Evolutionary conservation across 2,888 invertebrate species (phyloP), one percentile per base, ranked within the genome.

Genomic region (Eristalis arbustorum): DNA sequence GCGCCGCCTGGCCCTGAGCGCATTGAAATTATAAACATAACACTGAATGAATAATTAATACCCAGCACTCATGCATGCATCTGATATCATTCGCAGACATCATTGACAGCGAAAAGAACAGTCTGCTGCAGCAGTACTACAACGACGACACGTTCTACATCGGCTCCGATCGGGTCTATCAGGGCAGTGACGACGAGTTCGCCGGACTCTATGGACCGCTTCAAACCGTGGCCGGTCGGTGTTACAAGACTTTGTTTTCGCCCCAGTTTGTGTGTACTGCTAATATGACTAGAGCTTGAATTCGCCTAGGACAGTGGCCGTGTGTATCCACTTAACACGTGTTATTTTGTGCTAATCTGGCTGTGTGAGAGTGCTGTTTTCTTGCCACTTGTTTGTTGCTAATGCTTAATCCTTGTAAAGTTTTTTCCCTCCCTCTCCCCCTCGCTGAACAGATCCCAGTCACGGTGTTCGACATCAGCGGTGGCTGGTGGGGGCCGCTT

Each of bases 101-200:
- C 22, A 92, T 92, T 88, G 91, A 92, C 79, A 88, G 89, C 69
- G 92, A 92, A 89, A 91, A 91, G 63, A 92, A 90, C 89, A 91
- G 90, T 78, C 80, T 91, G 78, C 89, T 92, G 87, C 92, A 93
- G 77, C 92, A 93, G 82, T 92, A 91, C 88, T 92, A 90, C 88
- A 92, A 91, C 88, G 92, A 92, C 68, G 92, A 93, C 69, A 90
- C 92, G 80, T 92, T 92, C 88, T 91, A 92, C 88, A 91, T 93
- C 80, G 90, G 91, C 73, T 90, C 92, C 59, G 92, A 92, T 90
- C 92, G 93, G 42, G 90, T 93, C 22, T 93, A 92, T 88, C 93
- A 92, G 88, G 91, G 92, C 67, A 91, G 90, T 63, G 92, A 92
- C 71, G 92, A 93, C 84, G 92, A 92, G 76, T 92, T 92, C 67